These are phyloP conservation scores for Hephaestus fuliginosus DNA, from an alignment of 2,797 vertebrate genomes.

Conservation along the genomic window DNA sequence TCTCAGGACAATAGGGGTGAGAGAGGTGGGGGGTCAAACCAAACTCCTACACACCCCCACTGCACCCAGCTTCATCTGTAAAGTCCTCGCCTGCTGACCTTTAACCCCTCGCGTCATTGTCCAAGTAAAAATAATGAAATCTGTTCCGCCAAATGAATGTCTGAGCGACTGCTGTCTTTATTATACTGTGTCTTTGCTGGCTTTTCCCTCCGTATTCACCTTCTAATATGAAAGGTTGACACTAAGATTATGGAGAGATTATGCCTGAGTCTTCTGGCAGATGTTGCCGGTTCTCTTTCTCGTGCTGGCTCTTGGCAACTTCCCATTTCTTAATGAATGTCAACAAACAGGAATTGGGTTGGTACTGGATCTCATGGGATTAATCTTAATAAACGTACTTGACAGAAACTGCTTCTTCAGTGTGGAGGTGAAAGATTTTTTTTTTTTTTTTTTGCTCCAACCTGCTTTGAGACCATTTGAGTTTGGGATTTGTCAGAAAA, in stretches of 20 bases:
- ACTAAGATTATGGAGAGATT: conserved; percentile 83
- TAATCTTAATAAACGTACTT: conserved; percentile 65
- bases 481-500: conserved; percentile 33
- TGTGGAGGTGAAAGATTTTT: conserved; percentile 3
- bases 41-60: conserved; percentile 62
- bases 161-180: conserved; percentile 52
- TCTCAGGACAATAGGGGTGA: conserved; percentile 76
- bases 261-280: conserved; percentile 76
- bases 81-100: conserved; percentile 83
- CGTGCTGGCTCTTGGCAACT: conserved; percentile 60
- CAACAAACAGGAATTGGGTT: conserved; percentile 73
- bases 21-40: conserved; percentile 80
- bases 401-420: conserved; percentile 18
- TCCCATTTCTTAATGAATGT: conserved; percentile 81
- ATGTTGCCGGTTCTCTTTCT: conserved; percentile 75
- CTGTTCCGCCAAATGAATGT: conserved; percentile 72
- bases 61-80: conserved; percentile 69
- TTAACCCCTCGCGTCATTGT: conserved; percentile 83
- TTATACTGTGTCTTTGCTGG: conserved; percentile 53
- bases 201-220: conserved; percentile 48
- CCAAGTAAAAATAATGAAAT: conserved; percentile 85
- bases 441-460: neutral
- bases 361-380: conserved; percentile 74
- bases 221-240: conserved; percentile 61
- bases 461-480: conserved; percentile 32